Conservation (phyloP, 2,888 invertebrate species). For the Parnassius mnemosyne region DNA sequence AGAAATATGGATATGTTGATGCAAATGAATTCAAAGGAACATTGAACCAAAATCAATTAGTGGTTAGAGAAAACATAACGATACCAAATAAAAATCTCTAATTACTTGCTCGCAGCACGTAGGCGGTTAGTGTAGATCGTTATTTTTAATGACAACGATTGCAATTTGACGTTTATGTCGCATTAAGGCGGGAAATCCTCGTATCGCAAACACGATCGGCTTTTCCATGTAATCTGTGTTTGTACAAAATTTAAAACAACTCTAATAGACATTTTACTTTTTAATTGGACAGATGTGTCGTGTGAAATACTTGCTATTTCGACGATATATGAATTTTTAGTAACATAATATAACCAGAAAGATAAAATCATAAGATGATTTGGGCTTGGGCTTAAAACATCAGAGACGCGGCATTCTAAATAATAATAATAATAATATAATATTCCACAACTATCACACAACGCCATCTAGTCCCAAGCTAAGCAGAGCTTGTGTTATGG, state of each 20-base stretch:
- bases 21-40: too few species aligned
- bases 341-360: too few species aligned
- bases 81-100: slow-evolving; percentile 45
- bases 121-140: slow-evolving; percentile 56
- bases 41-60: slow-evolving; percentile 19
- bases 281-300: too few species aligned
- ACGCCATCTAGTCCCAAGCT: too few species aligned
- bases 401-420: slow-evolving; percentile 9
- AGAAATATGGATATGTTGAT: too few species aligned
- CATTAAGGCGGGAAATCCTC: slow-evolving; percentile 64
- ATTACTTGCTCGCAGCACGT: slow-evolving; percentile 69
- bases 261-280: too few species aligned
- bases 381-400: neutral
- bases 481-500: too few species aligned
- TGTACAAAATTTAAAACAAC: slow-evolving; percentile 39
- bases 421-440: too few species aligned
- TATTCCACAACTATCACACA: too few species aligned
- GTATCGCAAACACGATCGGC: slow-evolving; percentile 55
- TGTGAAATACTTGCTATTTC: too few species aligned
- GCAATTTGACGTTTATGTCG: slow-evolving; percentile 72
- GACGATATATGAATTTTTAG: too few species aligned
- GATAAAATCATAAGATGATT: neutral
- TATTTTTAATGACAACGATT: slow-evolving; percentile 72
- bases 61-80: slow-evolving; percentile 31
- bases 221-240: slow-evolving; percentile 64